Conservation (phyloP, 2,888 invertebrate species). For the Augiades crinisus region DNA sequence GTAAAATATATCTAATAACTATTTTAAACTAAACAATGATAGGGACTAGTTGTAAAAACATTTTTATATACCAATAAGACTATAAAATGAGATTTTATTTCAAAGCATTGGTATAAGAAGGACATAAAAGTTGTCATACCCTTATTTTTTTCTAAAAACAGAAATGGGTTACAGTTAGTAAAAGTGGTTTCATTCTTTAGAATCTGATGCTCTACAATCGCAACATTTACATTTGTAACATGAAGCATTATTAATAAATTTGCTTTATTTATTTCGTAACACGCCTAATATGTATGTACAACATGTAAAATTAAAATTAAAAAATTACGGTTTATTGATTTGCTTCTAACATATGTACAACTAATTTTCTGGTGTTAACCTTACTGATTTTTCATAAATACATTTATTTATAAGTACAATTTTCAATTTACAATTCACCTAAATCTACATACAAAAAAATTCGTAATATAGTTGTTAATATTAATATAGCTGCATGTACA, state of each 20-base stretch:
- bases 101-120: neutral
- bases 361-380: slow-evolving; percentile 79
- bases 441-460: slow-evolving; percentile 68
- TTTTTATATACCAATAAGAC: slow-evolving; percentile 53
- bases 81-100: slow-evolving; percentile 35
- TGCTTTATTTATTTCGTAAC: slow-evolving; percentile 30
- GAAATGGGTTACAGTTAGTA: no score
- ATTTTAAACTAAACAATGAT: slow-evolving; percentile 65
- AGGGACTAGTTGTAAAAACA: slow-evolving; percentile 78
- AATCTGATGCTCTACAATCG: slow-evolving; percentile 32
- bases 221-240: slow-evolving; percentile 5
- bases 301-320: slow-evolving; percentile 61
- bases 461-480: slow-evolving; percentile 48
- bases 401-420: slow-evolving; percentile 69
- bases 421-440: slow-evolving; percentile 73
- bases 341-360: slow-evolving; percentile 74
- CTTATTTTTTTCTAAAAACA: no score
- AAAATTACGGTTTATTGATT: slow-evolving; percentile 63
- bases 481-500: slow-evolving; percentile 66
- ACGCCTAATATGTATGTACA: slow-evolving; percentile 66
- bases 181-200: neutral
- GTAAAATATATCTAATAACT: slow-evolving; percentile 67
- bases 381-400: slow-evolving; percentile 80
- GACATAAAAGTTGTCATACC: neutral
- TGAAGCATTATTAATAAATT: slow-evolving; percentile 14